A percentile compares a stretch with the other conserved stretches of the same genome.
phyloP scores from a whole-genome alignment of 2,113 vertebrate genomes.

The Chrysochloris asiatica region DNA sequence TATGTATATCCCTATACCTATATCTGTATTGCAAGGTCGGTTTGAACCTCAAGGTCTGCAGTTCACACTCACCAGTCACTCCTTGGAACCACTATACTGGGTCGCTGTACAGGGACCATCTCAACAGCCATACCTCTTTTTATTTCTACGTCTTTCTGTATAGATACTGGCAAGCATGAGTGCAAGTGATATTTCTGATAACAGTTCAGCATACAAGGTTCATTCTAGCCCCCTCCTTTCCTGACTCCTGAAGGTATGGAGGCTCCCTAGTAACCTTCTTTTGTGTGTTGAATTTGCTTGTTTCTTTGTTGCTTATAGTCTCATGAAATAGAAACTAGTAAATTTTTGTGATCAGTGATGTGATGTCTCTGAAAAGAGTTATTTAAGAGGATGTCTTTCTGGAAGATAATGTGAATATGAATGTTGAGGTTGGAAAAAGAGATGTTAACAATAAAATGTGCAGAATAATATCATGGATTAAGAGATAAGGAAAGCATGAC shows the following conservation, averaged over 20 bases:
- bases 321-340: neutral
- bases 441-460: neutral
- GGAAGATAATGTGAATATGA: neutral
- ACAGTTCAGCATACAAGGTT: neutral
- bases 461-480: neutral
- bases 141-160: neutral
- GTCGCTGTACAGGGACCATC: too few relatives aligned
- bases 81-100: too few relatives aligned
- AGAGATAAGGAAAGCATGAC: neutral
- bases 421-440: neutral
- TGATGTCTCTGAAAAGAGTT: neutral
- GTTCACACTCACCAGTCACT: too few relatives aligned
- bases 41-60: too few relatives aligned
- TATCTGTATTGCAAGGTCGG: too few relatives aligned
- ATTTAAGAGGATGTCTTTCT: neutral
- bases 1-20: neutral
- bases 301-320: neutral
- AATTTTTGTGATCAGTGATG: neutral
- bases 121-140: neutral
- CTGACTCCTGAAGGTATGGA: neutral
- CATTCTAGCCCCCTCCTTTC: neutral
- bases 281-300: constrained; percentile 27
- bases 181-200: neutral
- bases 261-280: neutral
- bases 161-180: neutral